A percentile compares a stretch with the other conserved stretches of the same genome.
Conservation (phyloP, 2,888 invertebrate genomes). For the Steinernema hermaphroditum region DNA sequence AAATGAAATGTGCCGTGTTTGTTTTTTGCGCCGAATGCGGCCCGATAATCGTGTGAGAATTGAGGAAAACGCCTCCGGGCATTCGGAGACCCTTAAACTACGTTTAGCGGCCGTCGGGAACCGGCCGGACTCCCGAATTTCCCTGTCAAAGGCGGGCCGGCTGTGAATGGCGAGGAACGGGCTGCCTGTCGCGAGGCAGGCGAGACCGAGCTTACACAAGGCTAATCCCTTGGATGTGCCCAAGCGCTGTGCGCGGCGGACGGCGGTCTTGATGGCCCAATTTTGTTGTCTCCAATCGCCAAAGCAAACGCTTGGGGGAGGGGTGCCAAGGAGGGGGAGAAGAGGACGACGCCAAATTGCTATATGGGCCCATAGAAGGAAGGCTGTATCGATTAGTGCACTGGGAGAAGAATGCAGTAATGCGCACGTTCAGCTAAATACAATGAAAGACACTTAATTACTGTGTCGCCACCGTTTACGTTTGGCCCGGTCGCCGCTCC, state of each 20-base stretch:
- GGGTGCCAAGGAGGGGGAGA: background rate
- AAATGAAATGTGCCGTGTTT: constrained; percentile 22
- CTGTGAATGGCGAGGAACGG: background rate
- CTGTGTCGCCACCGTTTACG: constrained; percentile 6
- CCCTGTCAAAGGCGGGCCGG: background rate
- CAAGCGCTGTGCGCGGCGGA: constrained; percentile 10
- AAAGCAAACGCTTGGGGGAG: constrained; percentile 26
- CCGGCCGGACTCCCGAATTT: background rate
- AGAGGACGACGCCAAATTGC: constrained; percentile 23
- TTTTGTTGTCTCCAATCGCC: constrained; percentile 26
- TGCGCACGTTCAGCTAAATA: constrained; percentile 1
- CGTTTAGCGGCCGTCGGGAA: background rate
- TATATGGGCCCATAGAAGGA: constrained; percentile 13
- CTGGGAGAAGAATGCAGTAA: constrained; percentile 9
- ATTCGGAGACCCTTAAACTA: background rate
- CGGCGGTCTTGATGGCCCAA: constrained; percentile 25
- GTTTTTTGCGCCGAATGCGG: constrained; percentile 11
- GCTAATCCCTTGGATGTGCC: constrained; percentile 25
- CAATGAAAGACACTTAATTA: constrained; percentile 16
- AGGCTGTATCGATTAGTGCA: background rate
- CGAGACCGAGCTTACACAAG: constrained; percentile 10
- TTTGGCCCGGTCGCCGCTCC: too few relatives aligned
- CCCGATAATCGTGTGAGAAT: constrained; percentile 11
- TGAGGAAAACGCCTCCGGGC: background rate
- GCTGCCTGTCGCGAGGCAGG: background rate